phyloP scores from a whole-genome alignment of 2,888 invertebrate genomes.

The Cantharis flavilabris region DNA sequence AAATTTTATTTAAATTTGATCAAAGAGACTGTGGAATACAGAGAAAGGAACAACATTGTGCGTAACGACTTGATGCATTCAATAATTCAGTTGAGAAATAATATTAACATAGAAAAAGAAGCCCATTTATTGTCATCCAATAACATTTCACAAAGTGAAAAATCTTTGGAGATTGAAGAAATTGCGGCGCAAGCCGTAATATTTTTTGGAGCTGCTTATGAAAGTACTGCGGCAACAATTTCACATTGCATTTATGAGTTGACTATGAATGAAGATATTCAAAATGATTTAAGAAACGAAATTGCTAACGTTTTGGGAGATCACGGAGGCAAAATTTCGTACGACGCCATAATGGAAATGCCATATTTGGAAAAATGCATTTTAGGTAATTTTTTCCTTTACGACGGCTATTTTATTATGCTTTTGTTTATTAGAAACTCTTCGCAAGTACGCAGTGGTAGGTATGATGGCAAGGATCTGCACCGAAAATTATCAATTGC shows the following conservation, averaged over 20 bases:
- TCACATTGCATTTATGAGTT: slow-evolving; percentile 58
- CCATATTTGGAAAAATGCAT: slow-evolving; percentile 57
- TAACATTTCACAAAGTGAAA: background rate
- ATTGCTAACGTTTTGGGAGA: slow-evolving; percentile 49
- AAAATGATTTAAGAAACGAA: slow-evolving; percentile 54
- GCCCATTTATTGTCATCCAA: background rate
- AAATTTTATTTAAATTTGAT: background rate
- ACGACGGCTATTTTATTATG: background rate
- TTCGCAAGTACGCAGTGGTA: slow-evolving; percentile 43
- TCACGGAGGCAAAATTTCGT: slow-evolving; percentile 52
- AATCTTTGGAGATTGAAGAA: slow-evolving; percentile 19
- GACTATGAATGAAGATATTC: slow-evolving; percentile 55
- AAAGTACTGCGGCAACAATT: slow-evolving; percentile 51
- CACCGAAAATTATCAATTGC: slow-evolving; percentile 39
- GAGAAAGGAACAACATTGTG: background rate
- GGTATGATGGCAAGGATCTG: slow-evolving; percentile 39
- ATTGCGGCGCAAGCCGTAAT: slow-evolving; percentile 39
- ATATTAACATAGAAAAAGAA: background rate
- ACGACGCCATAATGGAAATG: slow-evolving; percentile 57
- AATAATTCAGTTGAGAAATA: slow-evolving; percentile 3
- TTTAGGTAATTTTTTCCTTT: slow-evolving; percentile 34
- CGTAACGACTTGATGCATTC: slow-evolving; percentile 7
- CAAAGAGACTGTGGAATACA: background rate
- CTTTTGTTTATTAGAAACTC: slow-evolving; percentile 38
- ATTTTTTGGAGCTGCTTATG: slow-evolving; percentile 48